Percentiles rank a stretch among this genome's conserved stretches.
phyloP scores from a whole-genome alignment of 2,113 vertebrate genomes.

The Axis porcinus region DNA sequence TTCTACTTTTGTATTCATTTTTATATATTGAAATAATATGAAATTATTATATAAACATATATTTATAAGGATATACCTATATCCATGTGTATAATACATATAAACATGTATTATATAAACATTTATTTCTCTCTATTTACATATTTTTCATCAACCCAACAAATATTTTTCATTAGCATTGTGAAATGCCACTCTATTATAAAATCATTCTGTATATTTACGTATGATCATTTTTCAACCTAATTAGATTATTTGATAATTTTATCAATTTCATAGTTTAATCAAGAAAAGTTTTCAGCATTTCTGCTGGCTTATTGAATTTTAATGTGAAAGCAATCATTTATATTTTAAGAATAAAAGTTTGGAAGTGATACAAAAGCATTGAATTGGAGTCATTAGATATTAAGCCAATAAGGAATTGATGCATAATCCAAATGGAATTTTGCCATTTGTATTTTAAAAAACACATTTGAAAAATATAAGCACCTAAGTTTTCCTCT shows the following conservation, averaged over 20 bases:
- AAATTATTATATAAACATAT: background rate
- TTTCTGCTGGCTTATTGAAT: background rate
- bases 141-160: background rate
- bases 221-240: background rate
- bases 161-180: background rate
- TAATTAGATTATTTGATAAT: background rate
- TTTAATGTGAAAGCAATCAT: background rate
- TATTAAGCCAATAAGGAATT: background rate
- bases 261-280: background rate
- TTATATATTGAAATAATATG: background rate
- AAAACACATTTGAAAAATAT: background rate
- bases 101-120: background rate
- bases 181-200: background rate
- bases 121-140: background rate
- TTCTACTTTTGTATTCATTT: background rate
- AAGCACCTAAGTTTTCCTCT: background rate
- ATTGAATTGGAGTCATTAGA: fast-evolving
- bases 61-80: background rate
- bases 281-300: background rate
- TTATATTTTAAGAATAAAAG: background rate
- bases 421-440: background rate
- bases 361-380: background rate
- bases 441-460: background rate
- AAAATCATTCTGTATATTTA: background rate
- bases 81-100: background rate